Conservation (phyloP, 1,140 invertebrate species). For the Heliconius hewitsoni region DNA sequence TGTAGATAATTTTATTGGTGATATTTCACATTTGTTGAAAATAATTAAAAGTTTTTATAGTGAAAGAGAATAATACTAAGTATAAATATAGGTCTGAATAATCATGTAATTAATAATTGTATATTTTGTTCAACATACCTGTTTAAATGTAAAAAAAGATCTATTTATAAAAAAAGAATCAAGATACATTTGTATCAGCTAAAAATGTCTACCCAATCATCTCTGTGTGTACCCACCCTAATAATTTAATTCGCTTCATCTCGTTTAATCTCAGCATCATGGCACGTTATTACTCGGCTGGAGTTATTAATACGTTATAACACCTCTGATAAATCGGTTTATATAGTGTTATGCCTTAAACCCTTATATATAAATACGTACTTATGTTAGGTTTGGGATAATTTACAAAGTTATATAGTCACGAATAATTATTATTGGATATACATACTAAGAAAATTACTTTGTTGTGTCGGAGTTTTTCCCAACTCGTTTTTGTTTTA, state of each 20-base stretch:
- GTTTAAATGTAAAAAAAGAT: no score
- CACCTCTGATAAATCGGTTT: constrained; percentile 47
- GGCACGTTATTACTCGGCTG: constrained; percentile 57
- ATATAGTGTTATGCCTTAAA: constrained; percentile 21
- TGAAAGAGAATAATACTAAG: no score
- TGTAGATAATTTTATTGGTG: not conserved
- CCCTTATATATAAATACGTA: constrained; percentile 1
- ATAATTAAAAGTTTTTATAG: not conserved
- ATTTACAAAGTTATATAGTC: not conserved
- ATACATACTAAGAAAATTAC: no score
- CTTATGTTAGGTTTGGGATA: not conserved
- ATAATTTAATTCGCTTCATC: constrained; percentile 62
- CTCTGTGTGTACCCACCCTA: constrained; percentile 38
- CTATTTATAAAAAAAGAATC: no score
- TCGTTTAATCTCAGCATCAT: constrained; percentile 63
- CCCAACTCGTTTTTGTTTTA: no score
- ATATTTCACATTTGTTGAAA: not conserved
- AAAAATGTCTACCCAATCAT: not conserved
- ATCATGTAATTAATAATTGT: no score
- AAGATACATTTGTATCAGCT: no score
- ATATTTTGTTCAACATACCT: no score
- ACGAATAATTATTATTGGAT: not conserved
- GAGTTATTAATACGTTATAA: constrained; percentile 64
- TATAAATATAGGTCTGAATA: no score
- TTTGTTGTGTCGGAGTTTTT: no score